phyloP scores from a whole-genome alignment of 2,797 vertebrate genomes.

The Gymnothorax javanicus region DNA sequence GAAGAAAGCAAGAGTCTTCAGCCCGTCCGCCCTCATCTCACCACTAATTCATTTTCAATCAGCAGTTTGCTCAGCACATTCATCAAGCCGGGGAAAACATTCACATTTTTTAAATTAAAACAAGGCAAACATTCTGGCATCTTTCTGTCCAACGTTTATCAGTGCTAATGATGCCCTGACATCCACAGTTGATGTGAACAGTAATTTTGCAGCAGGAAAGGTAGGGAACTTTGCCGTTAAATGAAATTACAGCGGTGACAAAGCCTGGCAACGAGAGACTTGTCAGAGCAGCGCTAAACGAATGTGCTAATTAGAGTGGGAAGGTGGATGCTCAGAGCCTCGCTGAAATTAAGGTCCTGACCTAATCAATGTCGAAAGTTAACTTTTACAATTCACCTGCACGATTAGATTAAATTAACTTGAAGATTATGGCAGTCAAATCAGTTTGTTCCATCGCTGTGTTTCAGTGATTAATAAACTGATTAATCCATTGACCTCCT shows the following conservation, averaged over 20 bases:
- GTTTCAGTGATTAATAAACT: neutral
- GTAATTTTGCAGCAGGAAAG: neutral
- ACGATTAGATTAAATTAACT: too few relatives aligned
- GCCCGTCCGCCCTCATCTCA: neutral
- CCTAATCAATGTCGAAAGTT: neutral
- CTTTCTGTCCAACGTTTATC: neutral
- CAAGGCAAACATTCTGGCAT: neutral
- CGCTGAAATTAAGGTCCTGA: slow-evolving; percentile 12
- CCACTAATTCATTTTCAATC: too few relatives aligned
- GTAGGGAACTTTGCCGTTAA: neutral
- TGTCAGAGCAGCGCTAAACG: neutral
- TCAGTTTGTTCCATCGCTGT: neutral
- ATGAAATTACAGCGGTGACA: neutral
- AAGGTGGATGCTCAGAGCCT: neutral
- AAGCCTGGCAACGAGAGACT: neutral
- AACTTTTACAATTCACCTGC: slow-evolving; percentile 8
- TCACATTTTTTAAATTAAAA: neutral
- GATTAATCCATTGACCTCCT: neutral
- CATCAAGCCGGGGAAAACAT: neutral
- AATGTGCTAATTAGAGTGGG: neutral
- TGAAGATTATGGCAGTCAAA: neutral
- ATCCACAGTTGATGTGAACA: neutral
- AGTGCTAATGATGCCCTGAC: neutral
- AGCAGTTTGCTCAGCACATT: neutral
- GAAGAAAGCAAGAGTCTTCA: neutral